These are phyloP conservation scores for Centroberyx gerrardi DNA, from an alignment of 2,797 vertebrate species.

Conservation along the genomic window DNA sequence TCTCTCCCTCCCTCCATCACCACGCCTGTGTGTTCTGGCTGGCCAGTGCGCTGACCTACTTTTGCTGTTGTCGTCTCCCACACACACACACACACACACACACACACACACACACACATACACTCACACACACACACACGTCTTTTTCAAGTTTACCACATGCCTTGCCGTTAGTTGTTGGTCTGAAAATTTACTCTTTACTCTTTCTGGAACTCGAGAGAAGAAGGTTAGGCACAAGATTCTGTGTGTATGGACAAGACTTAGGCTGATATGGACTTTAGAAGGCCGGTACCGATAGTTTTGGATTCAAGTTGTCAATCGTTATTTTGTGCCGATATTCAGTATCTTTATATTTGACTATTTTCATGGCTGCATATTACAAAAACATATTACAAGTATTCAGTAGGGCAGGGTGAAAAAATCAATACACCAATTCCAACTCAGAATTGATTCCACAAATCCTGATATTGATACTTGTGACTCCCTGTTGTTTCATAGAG, in stretches of 20 bases:
- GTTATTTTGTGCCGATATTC: not conserved
- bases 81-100: constrained; percentile 39
- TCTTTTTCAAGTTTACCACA: constrained; percentile 66
- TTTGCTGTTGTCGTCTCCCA: constrained; percentile 72
- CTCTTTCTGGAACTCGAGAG: constrained; percentile 43
- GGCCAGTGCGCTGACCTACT: constrained; percentile 84
- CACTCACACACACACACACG: constrained; percentile 36
- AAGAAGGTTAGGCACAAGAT: constrained; percentile 23
- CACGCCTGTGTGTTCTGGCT: constrained; percentile 79
- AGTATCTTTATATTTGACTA: not conserved
- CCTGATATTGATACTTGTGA: not conserved
- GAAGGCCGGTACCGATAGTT: too few species aligned
- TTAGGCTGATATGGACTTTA: too few species aligned
- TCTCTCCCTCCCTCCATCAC: constrained; percentile 35
- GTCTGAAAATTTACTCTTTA: constrained; percentile 38
- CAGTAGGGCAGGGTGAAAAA: too few species aligned
- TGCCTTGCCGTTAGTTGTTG: constrained; percentile 65
- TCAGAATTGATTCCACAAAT: too few species aligned
- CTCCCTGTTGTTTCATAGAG: constrained; percentile 20
- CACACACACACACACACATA: constrained; percentile 6
- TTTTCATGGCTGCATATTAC: not conserved
- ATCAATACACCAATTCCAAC: too few species aligned
- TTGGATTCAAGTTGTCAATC: too few species aligned
- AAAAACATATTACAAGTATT: too few species aligned
- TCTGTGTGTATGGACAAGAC: not conserved